Evolutionary conservation across 2,113 vertebrate genomes (phyloP).

Genomic region (Clarias macrocephalus): DNA sequence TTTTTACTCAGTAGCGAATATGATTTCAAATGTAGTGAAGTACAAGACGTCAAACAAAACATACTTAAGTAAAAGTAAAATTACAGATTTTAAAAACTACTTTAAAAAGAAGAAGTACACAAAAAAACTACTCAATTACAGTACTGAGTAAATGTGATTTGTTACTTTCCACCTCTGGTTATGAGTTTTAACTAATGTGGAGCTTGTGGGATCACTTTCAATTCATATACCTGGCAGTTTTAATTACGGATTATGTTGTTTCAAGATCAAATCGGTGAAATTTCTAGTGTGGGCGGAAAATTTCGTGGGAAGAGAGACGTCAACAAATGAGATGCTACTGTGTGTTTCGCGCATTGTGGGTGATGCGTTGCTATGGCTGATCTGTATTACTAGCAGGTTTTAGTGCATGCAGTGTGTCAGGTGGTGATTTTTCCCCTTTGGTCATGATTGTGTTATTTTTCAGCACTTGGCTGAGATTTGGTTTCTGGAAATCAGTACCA

Average conservation of each 20-base stretch:
- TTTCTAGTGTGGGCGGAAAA: not conserved
- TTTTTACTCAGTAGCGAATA: too few species aligned
- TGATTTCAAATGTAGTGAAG: too few species aligned
- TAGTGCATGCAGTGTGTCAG: not conserved
- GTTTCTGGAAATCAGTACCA: not conserved
- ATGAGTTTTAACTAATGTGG: not conserved
- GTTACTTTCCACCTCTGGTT: not conserved
- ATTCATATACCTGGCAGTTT: not conserved
- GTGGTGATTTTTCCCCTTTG: not conserved
- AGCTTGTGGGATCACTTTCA: not conserved
- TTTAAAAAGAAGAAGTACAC: too few species aligned
- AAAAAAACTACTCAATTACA: too few species aligned
- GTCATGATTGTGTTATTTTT: not conserved
- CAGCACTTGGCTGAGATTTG: not conserved
- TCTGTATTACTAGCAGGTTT: not conserved
- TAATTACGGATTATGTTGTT: not conserved
- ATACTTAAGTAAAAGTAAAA: too few species aligned
- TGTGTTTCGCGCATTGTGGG: not conserved
- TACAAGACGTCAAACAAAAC: too few species aligned
- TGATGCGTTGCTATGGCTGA: not conserved
- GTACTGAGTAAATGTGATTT: too few species aligned
- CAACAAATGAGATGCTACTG: not conserved
- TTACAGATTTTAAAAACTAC: too few species aligned
- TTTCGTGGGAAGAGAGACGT: too few species aligned
- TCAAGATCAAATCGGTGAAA: not conserved